A percentile compares a stretch with the other conserved stretches of the same genome.
Conservation (phyloP, 92 coral and sea anemone species). For the Diadumene lineata region DNA sequence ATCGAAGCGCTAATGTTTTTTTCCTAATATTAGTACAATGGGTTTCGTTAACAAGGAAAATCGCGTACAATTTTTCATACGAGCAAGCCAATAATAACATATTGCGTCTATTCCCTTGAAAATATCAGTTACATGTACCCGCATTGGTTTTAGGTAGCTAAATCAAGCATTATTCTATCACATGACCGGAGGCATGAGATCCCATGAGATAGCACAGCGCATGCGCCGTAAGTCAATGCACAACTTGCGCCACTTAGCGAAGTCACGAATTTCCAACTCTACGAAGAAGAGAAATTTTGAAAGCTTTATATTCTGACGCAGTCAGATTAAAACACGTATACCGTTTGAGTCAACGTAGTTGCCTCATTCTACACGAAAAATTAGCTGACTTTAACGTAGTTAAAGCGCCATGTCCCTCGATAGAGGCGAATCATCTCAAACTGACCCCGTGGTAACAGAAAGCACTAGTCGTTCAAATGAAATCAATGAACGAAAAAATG, state of each 20-base stretch:
- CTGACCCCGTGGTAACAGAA: conserved; percentile 25
- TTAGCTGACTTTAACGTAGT: conserved; percentile 59
- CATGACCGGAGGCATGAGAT: conserved; percentile 46
- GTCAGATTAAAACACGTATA: conserved; percentile 40
- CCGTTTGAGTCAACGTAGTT: conserved; percentile 62
- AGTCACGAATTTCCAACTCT: neutral
- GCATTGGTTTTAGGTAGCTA: no score
- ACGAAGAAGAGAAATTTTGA: neutral
- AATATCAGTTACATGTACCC: no score
- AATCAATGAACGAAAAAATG: neutral
- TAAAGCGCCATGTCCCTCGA: conserved; percentile 15
- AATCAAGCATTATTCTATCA: conserved; percentile 12
- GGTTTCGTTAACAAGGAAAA: no score
- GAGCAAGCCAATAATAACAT: no score
- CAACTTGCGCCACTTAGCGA: neutral
- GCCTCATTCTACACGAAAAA: conserved; percentile 22
- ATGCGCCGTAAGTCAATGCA: conserved; percentile 51
- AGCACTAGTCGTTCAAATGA: conserved; percentile 20
- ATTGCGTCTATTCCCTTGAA: no score
- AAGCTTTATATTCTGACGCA: conserved; percentile 29
- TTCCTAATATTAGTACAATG: no score
- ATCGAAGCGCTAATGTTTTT: no score
- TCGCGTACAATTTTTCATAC: no score
- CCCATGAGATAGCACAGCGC: no score
- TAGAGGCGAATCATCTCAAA: neutral